phyloP scores from a whole-genome alignment of 2,113 vertebrate genomes.

The Leptodactylus fuscus region DNA sequence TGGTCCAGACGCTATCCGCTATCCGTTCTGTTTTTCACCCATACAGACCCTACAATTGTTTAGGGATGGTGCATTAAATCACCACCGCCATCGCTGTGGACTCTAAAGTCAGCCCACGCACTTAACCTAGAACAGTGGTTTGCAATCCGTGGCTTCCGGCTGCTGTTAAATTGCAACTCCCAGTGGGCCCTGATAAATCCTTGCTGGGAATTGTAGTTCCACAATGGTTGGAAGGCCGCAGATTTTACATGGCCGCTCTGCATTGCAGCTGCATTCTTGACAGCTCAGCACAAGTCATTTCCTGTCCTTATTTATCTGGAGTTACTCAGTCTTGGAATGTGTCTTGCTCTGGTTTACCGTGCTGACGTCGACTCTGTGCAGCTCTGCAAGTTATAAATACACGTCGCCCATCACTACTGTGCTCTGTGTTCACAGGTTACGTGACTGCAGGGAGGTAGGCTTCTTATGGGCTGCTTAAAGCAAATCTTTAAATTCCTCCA shows the following conservation, averaged over 20 bases:
- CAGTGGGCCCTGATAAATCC: too few relatives aligned
- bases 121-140: too few relatives aligned
- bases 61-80: too few relatives aligned
- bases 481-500: neutral
- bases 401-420: neutral
- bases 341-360: neutral
- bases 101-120: too few relatives aligned
- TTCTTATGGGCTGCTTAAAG: too few relatives aligned
- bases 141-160: too few relatives aligned
- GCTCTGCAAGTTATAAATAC: neutral
- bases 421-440: neutral
- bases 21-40: too few relatives aligned
- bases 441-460: neutral
- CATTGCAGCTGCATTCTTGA: neutral
- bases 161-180: neutral
- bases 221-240: neutral
- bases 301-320: neutral
- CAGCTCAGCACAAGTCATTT: conserved; percentile 13
- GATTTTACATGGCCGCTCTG: too few relatives aligned
- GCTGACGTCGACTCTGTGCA: neutral
- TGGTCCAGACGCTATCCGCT: too few relatives aligned
- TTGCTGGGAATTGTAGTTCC: neutral
- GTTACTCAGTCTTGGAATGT: neutral
- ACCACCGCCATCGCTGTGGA: too few relatives aligned
- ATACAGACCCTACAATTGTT: too few relatives aligned